These are phyloP conservation scores for Aurelia sp. DNA, from an alignment of 30 jellyfish, hydroid and myxozoan species.

Conservation along the genomic window DNA sequence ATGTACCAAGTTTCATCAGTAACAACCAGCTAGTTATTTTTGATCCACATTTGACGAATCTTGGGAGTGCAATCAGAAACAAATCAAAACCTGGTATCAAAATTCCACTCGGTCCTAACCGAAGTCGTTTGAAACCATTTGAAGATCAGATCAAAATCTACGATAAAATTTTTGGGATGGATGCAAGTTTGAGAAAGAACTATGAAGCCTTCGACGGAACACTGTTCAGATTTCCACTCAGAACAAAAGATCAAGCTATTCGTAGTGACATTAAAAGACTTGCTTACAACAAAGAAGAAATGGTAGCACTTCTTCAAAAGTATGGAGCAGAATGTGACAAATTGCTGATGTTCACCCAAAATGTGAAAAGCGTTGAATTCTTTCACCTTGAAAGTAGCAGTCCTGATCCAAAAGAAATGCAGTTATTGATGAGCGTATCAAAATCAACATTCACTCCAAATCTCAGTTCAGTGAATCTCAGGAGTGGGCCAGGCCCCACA, in stretches of 20 bases:
- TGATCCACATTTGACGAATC: constrained; percentile 82
- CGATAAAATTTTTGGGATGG: constrained; percentile 81
- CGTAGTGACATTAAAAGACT: constrained; percentile 64
- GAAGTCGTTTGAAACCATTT: constrained; percentile 28
- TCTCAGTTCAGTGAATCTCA: not conserved
- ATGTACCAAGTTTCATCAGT: constrained; percentile 83
- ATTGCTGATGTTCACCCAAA: constrained; percentile 72
- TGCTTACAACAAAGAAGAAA: constrained; percentile 53
- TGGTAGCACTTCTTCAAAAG: constrained; percentile 52
- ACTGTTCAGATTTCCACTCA: constrained; percentile 80
- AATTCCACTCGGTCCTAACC: constrained; percentile 36
- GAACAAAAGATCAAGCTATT: constrained; percentile 59
- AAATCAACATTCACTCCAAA: constrained; percentile 1
- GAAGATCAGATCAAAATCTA: constrained; percentile 65
- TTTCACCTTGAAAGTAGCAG: constrained; percentile 31
- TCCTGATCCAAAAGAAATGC: constrained; percentile 35
- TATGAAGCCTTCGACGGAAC: constrained; percentile 63
- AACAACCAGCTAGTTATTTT: constrained; percentile 70
- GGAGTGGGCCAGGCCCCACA: not conserved
- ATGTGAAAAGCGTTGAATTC: constrained; percentile 45
- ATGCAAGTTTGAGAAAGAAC: constrained; percentile 1
- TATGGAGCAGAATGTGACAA: constrained; percentile 30
- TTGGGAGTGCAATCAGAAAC: constrained; percentile 74
- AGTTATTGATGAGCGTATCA: not conserved
- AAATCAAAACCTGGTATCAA: constrained; percentile 76